Evolutionary conservation across 2,113 vertebrate genomes (phyloP).

Genomic region (Oreotrochilus melanogaster): DNA sequence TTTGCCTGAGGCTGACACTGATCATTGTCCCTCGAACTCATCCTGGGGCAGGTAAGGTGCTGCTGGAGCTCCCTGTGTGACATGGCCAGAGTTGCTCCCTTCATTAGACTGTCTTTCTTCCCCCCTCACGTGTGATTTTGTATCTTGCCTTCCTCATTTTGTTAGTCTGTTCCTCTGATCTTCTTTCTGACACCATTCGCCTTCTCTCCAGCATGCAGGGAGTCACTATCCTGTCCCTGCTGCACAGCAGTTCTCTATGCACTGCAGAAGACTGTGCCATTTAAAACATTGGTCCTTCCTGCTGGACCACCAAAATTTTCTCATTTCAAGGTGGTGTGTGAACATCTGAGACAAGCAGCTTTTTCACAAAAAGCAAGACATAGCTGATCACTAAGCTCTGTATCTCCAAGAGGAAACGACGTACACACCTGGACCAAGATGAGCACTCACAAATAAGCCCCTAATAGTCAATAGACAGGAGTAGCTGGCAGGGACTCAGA

Average conservation of each 20-base stretch:
- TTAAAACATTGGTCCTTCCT: not conserved
- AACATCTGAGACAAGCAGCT: not conserved
- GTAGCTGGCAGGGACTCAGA: not conserved
- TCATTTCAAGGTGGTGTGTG: not conserved
- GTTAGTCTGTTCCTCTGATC: not conserved
- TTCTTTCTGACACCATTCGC: not conserved
- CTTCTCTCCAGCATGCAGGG: not conserved
- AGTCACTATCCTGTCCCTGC: not conserved
- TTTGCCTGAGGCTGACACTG: not conserved
- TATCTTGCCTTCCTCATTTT: not conserved
- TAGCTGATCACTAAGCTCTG: not conserved
- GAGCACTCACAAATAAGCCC: not conserved
- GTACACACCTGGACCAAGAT: not conserved
- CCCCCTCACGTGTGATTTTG: not conserved
- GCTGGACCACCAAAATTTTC: not conserved
- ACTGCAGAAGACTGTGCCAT: not conserved
- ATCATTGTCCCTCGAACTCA: fast-evolving
- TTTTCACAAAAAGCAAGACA: not conserved
- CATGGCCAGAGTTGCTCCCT: not conserved
- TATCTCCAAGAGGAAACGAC: fast-evolving
- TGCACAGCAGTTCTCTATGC: not conserved
- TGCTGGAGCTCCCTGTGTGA: not conserved
- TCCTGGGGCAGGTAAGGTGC: not conserved
- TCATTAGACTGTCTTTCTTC: not conserved
- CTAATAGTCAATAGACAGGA: not conserved